phyloP scores from a whole-genome alignment of 2,888 invertebrate genomes.

The Seira ritae region DNA sequence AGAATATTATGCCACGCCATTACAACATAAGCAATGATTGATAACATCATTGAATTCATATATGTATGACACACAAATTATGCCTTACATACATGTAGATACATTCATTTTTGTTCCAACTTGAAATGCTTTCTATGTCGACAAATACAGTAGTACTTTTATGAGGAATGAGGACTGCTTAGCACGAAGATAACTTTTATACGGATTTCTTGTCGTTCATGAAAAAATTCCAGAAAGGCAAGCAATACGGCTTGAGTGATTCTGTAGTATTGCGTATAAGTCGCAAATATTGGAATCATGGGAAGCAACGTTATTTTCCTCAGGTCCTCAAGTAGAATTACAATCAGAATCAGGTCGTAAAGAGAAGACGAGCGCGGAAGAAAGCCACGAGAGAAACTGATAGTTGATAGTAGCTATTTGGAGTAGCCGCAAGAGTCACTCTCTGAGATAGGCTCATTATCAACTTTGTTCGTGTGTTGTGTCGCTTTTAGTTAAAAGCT shows the following conservation, averaged over 20 bases:
- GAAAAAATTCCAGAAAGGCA: neutral
- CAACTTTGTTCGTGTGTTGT: constrained; percentile 40
- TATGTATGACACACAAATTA: neutral
- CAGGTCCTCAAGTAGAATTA: neutral
- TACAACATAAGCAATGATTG: neutral
- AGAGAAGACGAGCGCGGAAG: constrained; percentile 31
- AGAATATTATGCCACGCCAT: constrained; percentile 1
- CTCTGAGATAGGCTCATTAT: constrained; percentile 25
- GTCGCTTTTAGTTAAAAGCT: constrained; percentile 56
- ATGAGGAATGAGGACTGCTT: neutral
- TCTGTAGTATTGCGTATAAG: neutral
- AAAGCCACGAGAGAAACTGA: constrained; percentile 48
- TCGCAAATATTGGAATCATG: neutral
- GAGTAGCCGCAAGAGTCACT: constrained; percentile 46
- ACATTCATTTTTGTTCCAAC: neutral
- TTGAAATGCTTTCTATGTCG: neutral
- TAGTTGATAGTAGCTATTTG: constrained; percentile 61
- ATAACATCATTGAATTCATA: neutral
- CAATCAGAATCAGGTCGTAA: constrained; percentile 10
- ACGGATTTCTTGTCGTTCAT: neutral
- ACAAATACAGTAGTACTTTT: neutral
- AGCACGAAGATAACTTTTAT: neutral
- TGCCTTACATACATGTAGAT: neutral
- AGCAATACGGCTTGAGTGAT: neutral
- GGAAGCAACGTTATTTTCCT: neutral